A percentile compares a stretch with the other conserved stretches of the same genome.
Evolutionary conservation across 2,888 invertebrate species (phyloP).

Genomic region (Protophormia terraenovae): DNA sequence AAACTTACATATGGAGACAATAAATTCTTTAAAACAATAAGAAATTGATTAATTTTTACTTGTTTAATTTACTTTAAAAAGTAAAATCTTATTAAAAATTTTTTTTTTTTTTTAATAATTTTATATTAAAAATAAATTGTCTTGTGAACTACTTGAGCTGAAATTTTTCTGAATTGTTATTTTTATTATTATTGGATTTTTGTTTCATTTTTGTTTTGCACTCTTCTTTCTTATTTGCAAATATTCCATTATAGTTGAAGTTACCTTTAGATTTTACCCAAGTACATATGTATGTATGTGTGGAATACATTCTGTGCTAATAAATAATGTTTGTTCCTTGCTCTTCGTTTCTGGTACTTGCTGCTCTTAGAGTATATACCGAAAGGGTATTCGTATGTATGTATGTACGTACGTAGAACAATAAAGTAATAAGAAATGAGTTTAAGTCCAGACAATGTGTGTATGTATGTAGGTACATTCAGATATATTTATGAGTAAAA

Average conservation of each 20-base stretch:
- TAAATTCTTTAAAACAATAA: too few species aligned
- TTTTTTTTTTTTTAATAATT: too few species aligned
- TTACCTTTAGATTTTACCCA: not conserved
- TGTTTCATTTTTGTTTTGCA: not conserved
- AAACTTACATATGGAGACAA: too few species aligned
- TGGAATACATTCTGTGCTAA: slow-evolving; percentile 9
- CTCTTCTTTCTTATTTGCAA: not conserved
- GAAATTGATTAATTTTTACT: too few species aligned
- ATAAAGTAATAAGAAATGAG: slow-evolving; percentile 41
- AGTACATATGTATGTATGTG: not conserved
- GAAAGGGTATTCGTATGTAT: slow-evolving; percentile 7
- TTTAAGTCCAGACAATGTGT: slow-evolving; percentile 41
- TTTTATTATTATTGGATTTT: slow-evolving; percentile 6
- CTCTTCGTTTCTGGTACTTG: not conserved
- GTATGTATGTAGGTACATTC: not conserved
- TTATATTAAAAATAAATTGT: not conserved
- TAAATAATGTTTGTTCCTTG: slow-evolving; percentile 36
- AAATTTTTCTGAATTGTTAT: slow-evolving; percentile 16
- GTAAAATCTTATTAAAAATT: too few species aligned
- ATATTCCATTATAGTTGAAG: not conserved
- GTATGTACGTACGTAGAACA: slow-evolving; percentile 21
- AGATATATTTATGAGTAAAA: not conserved
- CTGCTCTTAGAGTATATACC: not conserved
- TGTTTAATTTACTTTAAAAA: too few species aligned
- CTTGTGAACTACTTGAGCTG: not conserved